Conservation (phyloP, 1,140 invertebrate genomes). For the Cylas formicarius region DNA sequence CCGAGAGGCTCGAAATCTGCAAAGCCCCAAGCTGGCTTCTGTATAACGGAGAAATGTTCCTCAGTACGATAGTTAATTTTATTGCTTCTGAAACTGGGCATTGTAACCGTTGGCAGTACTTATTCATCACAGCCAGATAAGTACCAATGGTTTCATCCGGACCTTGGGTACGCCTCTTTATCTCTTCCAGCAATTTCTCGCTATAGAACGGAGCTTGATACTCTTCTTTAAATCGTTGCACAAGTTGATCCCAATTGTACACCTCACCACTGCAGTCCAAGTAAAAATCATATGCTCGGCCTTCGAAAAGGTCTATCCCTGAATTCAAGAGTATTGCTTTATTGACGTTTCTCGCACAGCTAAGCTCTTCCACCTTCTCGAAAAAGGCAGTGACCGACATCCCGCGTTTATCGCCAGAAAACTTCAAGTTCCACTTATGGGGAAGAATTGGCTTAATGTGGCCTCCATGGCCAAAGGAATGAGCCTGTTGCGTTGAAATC, state of each 20-base stretch:
- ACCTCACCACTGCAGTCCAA: slow-evolving; percentile 16
- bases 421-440: slow-evolving; percentile 2
- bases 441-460: slow-evolving; percentile 1
- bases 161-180: slow-evolving; percentile 19
- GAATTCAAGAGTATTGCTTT: slow-evolving; percentile 10
- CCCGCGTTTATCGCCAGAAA: not conserved
- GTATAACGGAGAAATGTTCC: slow-evolving; percentile 16
- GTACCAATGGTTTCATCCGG: slow-evolving; percentile 14
- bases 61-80: slow-evolving; percentile 11
- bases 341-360: slow-evolving; percentile 10
- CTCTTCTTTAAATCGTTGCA: slow-evolving; percentile 16
- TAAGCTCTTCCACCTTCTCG: not conserved
- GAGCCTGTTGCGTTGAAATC: too few relatives aligned
- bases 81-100: slow-evolving; percentile 9
- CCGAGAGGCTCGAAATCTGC: slow-evolving; percentile 5
- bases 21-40: slow-evolving; percentile 8
- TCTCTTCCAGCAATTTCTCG: slow-evolving; percentile 20
- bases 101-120: slow-evolving; percentile 11
- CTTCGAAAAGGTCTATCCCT: slow-evolving; percentile 16
- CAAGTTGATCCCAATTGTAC: slow-evolving; percentile 15
- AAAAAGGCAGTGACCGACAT: not conserved
- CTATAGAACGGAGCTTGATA: slow-evolving; percentile 20
- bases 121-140: slow-evolving; percentile 15
- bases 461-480: too few relatives aligned
- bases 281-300: slow-evolving; percentile 19